Percentiles rank a stretch among this genome's conserved stretches.
Conservation (phyloP, 2,113 vertebrate genomes). For the Eublepharis macularius region DNA sequence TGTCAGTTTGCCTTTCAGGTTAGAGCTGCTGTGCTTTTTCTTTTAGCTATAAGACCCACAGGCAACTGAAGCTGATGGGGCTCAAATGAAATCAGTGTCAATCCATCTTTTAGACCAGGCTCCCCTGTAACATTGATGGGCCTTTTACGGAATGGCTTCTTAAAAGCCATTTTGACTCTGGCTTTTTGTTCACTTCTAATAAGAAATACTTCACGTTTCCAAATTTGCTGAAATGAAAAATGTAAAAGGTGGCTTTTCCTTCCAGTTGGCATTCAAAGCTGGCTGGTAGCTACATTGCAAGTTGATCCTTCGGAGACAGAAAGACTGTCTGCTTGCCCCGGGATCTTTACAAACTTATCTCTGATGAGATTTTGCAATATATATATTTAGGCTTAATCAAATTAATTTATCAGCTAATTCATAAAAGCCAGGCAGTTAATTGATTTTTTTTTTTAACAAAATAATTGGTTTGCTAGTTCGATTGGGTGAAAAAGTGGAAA, state of each 20-base stretch:
- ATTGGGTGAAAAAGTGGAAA: neutral
- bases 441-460: neutral
- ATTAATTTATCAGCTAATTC: neutral
- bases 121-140: conserved; percentile 1
- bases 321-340: neutral
- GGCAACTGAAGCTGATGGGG: conserved; percentile 8
- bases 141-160: conserved; percentile 5
- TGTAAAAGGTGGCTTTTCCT: neutral
- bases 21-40: neutral
- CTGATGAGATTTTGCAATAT: neutral
- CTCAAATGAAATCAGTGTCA: conserved; percentile 22
- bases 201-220: neutral
- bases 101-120: conserved; percentile 14
- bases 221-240: neutral
- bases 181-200: neutral
- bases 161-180: neutral
- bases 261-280: neutral
- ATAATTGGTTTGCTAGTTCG: neutral
- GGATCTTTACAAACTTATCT: neutral
- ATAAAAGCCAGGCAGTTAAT: neutral
- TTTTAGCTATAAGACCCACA: neutral
- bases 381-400: neutral
- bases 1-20: neutral
- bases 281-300: neutral
- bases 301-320: neutral